Evolutionary conservation across 37 sponge, comb jelly and placozoan species (phyloP).

Genomic region (Cladorhizidae sp.): DNA sequence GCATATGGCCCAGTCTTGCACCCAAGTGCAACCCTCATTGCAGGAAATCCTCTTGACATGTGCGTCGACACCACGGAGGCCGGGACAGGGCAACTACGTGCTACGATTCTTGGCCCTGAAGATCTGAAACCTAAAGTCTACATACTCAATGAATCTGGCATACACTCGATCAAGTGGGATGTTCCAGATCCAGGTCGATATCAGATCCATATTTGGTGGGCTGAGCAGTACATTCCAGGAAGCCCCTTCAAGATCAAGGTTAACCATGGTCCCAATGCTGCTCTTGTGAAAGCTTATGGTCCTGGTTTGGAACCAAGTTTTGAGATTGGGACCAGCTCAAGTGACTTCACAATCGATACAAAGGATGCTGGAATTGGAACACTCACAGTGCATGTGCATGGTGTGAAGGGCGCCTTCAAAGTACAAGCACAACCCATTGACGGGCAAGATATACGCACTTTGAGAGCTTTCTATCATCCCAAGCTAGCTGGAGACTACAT

Average conservation of each 20-base stretch:
- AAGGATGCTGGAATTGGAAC: slow-evolving; percentile 80
- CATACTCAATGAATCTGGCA: slow-evolving; percentile 63
- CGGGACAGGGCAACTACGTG: slow-evolving; percentile 69
- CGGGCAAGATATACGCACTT: slow-evolving; percentile 52
- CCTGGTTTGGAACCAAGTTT: slow-evolving; percentile 66
- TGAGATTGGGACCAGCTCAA: slow-evolving; percentile 32
- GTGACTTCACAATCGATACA: slow-evolving; percentile 73
- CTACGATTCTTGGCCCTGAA: slow-evolving; percentile 48
- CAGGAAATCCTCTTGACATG: slow-evolving; percentile 68
- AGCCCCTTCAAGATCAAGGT: slow-evolving; percentile 78
- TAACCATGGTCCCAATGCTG: slow-evolving; percentile 64
- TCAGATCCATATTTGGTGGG: slow-evolving; percentile 59
- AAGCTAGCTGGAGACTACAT: slow-evolving; percentile 71
- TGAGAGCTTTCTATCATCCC: slow-evolving; percentile 67
- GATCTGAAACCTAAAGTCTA: slow-evolving; percentile 57
- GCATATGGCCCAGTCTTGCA: slow-evolving; percentile 77
- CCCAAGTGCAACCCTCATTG: slow-evolving; percentile 61
- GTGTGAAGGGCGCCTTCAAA: slow-evolving; percentile 73
- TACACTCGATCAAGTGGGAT: slow-evolving; percentile 77
- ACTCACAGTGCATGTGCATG: slow-evolving; percentile 74
- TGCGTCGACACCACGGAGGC: slow-evolving; percentile 82
- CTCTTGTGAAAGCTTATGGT: slow-evolving; percentile 77
- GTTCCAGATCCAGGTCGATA: slow-evolving; percentile 67
- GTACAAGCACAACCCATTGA: slow-evolving; percentile 48
- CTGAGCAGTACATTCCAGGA: slow-evolving; percentile 66